Evolutionary conservation across 2,888 invertebrate genomes (phyloP).

Genomic region (Escarpia spicata): DNA sequence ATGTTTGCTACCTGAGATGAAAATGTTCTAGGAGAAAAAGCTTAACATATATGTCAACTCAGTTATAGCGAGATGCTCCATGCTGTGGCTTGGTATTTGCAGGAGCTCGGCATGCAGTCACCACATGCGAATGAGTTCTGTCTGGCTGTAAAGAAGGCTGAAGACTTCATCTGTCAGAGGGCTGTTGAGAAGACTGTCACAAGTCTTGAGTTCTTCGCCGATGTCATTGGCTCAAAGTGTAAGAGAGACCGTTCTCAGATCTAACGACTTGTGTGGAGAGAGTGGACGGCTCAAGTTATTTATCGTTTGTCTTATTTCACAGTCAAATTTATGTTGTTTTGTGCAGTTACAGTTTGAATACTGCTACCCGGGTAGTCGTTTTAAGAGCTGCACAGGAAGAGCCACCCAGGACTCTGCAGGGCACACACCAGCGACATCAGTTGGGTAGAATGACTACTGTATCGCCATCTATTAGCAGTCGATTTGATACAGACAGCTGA

Average conservation of each 20-base stretch:
- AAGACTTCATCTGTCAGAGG: background rate
- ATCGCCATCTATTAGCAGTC: too few species aligned
- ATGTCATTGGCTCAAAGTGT: background rate
- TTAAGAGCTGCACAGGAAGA: too few species aligned
- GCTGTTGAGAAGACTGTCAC: background rate
- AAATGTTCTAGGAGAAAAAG: too few species aligned
- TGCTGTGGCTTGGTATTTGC: background rate
- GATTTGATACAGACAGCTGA: too few species aligned
- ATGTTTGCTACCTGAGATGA: too few species aligned
- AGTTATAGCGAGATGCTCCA: background rate
- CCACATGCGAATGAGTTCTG: background rate
- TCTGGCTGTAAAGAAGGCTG: background rate
- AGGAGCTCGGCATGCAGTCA: slow-evolving; percentile 1
- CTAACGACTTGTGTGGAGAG: background rate
- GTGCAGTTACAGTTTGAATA: too few species aligned
- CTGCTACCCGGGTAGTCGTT: too few species aligned
- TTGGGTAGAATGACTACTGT: too few species aligned
- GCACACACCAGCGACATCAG: too few species aligned
- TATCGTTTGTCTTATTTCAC: background rate
- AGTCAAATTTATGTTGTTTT: background rate
- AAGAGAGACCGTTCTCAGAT: background rate
- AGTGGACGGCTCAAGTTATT: background rate
- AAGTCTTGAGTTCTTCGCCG: slow-evolving; percentile 1
- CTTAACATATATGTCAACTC: too few species aligned
- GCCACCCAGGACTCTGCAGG: too few species aligned